Conservation (phyloP, 2,113 vertebrate genomes). For the Gymnorhina tibicen region DNA sequence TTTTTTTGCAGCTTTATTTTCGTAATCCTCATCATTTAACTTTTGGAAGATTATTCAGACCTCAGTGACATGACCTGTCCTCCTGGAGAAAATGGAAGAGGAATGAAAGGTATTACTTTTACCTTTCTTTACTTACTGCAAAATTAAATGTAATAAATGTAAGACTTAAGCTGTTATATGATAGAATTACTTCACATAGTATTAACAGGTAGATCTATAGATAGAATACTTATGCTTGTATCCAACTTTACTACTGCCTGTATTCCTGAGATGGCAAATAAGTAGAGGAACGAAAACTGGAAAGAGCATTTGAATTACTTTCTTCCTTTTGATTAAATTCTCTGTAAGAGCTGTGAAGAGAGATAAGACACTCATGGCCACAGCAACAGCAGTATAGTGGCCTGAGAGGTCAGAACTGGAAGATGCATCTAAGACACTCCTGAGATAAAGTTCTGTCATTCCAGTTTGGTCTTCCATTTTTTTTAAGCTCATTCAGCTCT, state of each 20-base stretch:
- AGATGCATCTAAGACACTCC: neutral
- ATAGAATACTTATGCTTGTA: neutral
- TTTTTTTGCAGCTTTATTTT: neutral
- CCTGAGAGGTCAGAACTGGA: neutral
- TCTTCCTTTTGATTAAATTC: neutral
- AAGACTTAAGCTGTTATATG: neutral
- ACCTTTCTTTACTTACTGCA: neutral
- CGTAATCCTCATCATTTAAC: neutral
- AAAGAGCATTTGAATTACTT: neutral
- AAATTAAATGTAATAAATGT: neutral
- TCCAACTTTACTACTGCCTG: neutral
- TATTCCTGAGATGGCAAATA: neutral
- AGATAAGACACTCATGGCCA: neutral
- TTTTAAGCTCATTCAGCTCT: neutral
- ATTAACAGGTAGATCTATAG: neutral
- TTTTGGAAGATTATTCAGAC: neutral
- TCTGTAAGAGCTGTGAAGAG: neutral
- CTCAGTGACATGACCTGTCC: neutral
- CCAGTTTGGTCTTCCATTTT: neutral
- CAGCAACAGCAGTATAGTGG: neutral
- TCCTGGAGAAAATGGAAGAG: neutral
- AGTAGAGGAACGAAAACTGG: neutral
- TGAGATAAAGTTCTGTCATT: neutral
- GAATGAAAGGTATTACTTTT: neutral
- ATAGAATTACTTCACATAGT: neutral